Percentiles rank a stretch among this genome's conserved stretches.
phyloP scores from a whole-genome alignment of 1,140 invertebrate species.

The Neotoxoptera formosana region DNA sequence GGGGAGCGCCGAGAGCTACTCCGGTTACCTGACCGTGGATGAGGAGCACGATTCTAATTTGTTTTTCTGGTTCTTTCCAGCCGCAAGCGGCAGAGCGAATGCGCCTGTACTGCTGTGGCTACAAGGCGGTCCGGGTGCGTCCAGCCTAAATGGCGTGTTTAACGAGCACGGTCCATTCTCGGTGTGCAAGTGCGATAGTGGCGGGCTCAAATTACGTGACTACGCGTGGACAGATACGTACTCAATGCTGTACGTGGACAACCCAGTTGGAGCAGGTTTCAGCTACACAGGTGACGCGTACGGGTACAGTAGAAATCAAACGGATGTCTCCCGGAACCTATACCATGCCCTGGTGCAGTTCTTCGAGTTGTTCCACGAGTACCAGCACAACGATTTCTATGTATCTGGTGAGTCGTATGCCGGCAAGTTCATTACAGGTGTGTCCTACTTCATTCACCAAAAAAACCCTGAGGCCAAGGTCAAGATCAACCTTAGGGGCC shows the following conservation, averaged over 20 bases:
- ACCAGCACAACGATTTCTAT: conserved; percentile 60
- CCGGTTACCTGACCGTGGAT: conserved; percentile 78
- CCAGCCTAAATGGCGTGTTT: conserved; percentile 77
- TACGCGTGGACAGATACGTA: conserved; percentile 78
- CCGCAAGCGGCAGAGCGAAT: conserved; percentile 64
- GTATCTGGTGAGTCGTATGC: conserved; percentile 69
- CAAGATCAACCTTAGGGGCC: conserved; percentile 73
- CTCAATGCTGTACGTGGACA: conserved; percentile 87
- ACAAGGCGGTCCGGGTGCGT: conserved; percentile 78
- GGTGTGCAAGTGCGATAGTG: conserved; percentile 66
- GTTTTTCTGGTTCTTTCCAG: conserved; percentile 83
- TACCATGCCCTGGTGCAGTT: conserved; percentile 75
- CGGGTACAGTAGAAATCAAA: conserved; percentile 75
- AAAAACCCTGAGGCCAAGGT: conserved; percentile 69
- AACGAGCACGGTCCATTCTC: conserved; percentile 68
- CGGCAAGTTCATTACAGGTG: conserved; percentile 68
- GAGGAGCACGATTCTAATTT: conserved; percentile 67
- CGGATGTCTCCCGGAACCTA: conserved; percentile 73
- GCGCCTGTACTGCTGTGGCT: conserved; percentile 78
- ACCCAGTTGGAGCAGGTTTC: conserved; percentile 85
- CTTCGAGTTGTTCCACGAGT: conserved; percentile 70
- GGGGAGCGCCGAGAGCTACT: conserved; percentile 63
- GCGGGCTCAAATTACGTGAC: conserved; percentile 3
- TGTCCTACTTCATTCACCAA: conserved; percentile 66
- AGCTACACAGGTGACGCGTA: conserved; percentile 65